Percentiles rank a stretch among this genome's conserved stretches.
Conservation (phyloP, 2,113 vertebrate species). For the Butorides virescens region DNA sequence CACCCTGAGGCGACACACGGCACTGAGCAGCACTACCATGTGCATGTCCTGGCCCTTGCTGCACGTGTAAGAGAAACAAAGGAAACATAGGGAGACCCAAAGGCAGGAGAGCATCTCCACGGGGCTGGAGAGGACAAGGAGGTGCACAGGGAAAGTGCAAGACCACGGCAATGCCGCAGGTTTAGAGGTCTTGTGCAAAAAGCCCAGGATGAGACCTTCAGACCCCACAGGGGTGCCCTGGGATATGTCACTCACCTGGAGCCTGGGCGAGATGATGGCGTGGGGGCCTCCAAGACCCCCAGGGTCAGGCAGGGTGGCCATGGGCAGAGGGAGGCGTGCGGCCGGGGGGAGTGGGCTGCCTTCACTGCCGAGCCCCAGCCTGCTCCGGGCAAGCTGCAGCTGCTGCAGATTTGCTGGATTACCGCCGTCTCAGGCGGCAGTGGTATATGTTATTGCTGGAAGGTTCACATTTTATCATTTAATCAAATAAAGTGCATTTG, state of each 20-base stretch:
- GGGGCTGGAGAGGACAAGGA: background rate
- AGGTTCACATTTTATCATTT: conserved; percentile 62
- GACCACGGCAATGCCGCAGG: fast-evolving
- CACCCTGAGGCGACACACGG: fast-evolving
- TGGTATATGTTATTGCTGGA: background rate
- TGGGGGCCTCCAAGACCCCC: background rate
- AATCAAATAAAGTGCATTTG: conserved; percentile 69
- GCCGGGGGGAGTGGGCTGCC: fast-evolving
- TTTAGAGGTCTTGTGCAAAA: background rate
- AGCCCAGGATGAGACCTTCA: background rate
- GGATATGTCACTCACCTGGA: background rate
- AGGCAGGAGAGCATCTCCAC: background rate
- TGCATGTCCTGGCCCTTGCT: fast-evolving
- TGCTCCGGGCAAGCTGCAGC: fast-evolving
- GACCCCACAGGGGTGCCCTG: background rate
- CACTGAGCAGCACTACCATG: background rate
- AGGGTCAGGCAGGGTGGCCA: background rate
- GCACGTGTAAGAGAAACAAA: fast-evolving
- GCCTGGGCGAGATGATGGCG: background rate
- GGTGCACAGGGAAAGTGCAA: background rate
- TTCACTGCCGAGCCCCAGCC: fast-evolving
- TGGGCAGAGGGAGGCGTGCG: fast-evolving
- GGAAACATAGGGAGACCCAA: background rate
- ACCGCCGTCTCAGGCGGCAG: fast-evolving
- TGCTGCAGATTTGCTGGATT: background rate